Base-by-base conservation (phyloP, 2,888 invertebrate genomes). In the Plebejus argus region DNA sequence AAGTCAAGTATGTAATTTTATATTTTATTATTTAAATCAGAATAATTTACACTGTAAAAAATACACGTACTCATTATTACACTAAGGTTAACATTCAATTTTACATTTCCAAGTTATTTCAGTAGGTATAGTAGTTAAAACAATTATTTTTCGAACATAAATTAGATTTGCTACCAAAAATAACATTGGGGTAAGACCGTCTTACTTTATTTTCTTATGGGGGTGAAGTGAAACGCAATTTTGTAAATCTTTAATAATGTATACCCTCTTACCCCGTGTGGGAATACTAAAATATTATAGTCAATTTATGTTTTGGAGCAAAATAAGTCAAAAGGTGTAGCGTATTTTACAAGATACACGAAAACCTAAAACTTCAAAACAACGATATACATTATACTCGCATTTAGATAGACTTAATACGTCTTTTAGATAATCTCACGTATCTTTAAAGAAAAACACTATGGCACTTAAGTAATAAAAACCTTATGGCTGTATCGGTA, bases 1-100 rank as follows among this genome's bases (percentile, higher is more conserved):
- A 88, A 89, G 83, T 79, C 83, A 61, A 83, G 28, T 10, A 82
- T 80, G 78, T 82, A 85, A 89, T 88, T 89, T 88, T 86, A 89
- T 84, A 83, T 92, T 93, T 94, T 94, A 93, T 93, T 94, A 94
- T 87, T 90, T 91, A 93, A 94, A 92, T 93, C 91, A 93, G 92
- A 93, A 92, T 93, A 93, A 92, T 93, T 94, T 94, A 94, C 93
- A 93, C 91, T 92, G 94, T 94, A 94, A 94, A 94, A 94, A 94
- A 94, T 94, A 94, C 94, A 91, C 91, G 87, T 89, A 92, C 88
- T 91, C 90, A 86, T 87, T 89, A 88, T 84, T 84, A 85, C 85
- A 81, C 90, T 92, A 93, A 87, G 88, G 88, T 92, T 90, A 91
- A 91, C 90, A 91, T 88, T 88, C 88, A 88, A 91, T 89, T 86